phyloP scores from a whole-genome alignment of 1,140 invertebrate genomes.

The Formica exsecta region DNA sequence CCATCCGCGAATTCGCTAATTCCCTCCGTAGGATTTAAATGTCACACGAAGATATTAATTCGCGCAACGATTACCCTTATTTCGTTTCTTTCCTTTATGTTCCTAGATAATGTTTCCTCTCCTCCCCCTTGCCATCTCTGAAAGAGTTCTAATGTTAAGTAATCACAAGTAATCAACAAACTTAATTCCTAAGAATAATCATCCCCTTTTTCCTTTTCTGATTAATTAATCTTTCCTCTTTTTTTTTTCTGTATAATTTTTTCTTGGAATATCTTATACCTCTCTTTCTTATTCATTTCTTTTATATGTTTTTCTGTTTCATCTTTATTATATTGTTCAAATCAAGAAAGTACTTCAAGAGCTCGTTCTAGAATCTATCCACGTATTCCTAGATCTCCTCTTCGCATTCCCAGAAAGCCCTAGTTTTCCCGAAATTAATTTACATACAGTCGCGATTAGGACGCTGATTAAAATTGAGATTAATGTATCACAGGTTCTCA shows the following conservation, averaged over 20 bases:
- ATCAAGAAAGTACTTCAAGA: not conserved
- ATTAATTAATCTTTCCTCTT: not conserved
- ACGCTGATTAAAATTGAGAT: conserved; percentile 60
- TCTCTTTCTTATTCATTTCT: not conserved
- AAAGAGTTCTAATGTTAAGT: not conserved
- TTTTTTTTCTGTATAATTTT: not conserved
- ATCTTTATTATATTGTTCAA: not conserved
- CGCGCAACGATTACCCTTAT: not conserved
- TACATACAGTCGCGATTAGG: conserved; percentile 42
- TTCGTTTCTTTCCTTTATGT: conserved; percentile 1
- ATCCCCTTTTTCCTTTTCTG: not conserved
- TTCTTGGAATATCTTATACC: not conserved
- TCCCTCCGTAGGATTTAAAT: conserved; percentile 42
- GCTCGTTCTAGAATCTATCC: conserved; percentile 16
- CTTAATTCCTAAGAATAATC: conserved; percentile 8
- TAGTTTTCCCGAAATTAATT: conserved; percentile 54
- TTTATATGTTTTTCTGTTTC: not conserved
- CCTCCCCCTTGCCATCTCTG: no score
- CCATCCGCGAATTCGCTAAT: conserved; percentile 30
- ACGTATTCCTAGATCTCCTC: conserved; percentile 44
- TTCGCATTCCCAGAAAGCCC: not conserved
- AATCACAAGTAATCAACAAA: conserved; percentile 5
- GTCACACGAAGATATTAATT: conserved; percentile 50
- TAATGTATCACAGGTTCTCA: conserved; percentile 50
- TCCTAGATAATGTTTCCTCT: not conserved